These are phyloP conservation scores for Ptychobarbus kaznakovi DNA, from an alignment of 2,797 vertebrate genomes.

Conservation along the genomic window DNA sequence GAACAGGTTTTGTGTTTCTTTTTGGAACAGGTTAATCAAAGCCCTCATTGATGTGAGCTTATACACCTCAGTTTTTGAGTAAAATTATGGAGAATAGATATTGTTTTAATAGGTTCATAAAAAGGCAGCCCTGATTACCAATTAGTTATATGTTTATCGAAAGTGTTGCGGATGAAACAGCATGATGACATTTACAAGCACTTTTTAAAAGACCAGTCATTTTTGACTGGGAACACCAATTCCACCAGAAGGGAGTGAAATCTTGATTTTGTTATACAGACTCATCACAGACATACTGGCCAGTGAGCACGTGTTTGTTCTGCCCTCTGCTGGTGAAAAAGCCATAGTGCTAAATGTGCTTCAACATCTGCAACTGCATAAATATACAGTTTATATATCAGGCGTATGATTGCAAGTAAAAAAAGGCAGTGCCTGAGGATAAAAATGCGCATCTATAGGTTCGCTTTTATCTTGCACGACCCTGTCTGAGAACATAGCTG, in stretches of 20 bases:
- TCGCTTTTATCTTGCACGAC: not conserved
- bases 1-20: not conserved
- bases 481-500: not conserved
- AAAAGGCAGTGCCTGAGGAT: not conserved
- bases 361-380: not conserved
- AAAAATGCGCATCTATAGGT: not conserved
- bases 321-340: slow-evolving; percentile 69
- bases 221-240: not conserved
- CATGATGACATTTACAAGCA: not conserved
- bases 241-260: too few relatives aligned
- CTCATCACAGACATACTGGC: too few relatives aligned
- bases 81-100: too few relatives aligned
- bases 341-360: not conserved
- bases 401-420: not conserved
- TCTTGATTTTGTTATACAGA: too few relatives aligned
- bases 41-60: not conserved
- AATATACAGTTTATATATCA: not conserved
- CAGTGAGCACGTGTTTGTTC: slow-evolving; percentile 36
- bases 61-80: not conserved
- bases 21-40: not conserved
- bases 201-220: not conserved
- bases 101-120: too few relatives aligned
- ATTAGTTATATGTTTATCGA: too few relatives aligned
- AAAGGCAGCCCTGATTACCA: too few relatives aligned
- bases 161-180: too few relatives aligned